phyloP scores from a whole-genome alignment of 2,888 invertebrate genomes.

The Cabera pusaria region DNA sequence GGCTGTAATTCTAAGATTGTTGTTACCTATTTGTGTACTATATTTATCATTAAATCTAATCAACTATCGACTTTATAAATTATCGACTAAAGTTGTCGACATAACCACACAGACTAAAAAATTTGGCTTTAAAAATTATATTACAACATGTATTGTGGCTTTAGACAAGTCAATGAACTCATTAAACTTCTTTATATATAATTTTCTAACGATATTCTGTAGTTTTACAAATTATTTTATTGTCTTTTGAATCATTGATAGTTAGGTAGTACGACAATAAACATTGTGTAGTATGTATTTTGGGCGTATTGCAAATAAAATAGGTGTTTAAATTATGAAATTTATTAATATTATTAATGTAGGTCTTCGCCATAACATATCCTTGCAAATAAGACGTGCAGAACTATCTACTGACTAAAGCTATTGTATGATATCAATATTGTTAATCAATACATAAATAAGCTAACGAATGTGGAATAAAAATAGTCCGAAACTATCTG shows the following conservation, averaged over 20 bases:
- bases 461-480: conserved; percentile 10
- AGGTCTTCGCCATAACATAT: conserved; percentile 64
- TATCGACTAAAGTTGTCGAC: conserved; percentile 69
- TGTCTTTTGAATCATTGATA: conserved; percentile 62
- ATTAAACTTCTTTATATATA: conserved; percentile 72
- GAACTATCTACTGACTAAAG: conserved; percentile 34
- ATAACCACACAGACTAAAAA: conserved; percentile 82
- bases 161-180: conserved; percentile 77
- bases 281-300: conserved; percentile 59
- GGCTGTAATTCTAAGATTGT: conserved; percentile 74
- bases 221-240: conserved; percentile 77
- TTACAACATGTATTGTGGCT: conserved; percentile 75
- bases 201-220: conserved; percentile 79
- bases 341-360: conserved; percentile 46
- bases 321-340: conserved; percentile 57
- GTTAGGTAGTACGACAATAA: conserved; percentile 57
- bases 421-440: conserved; percentile 42
- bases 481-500: conserved; percentile 11
- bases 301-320: conserved; percentile 60
- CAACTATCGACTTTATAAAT: conserved; percentile 74
- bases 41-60: conserved; percentile 71
- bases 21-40: conserved; percentile 79
- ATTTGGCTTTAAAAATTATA: conserved; percentile 83
- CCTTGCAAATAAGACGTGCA: conserved; percentile 43
- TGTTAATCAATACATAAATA: conserved; percentile 42